Conservation (phyloP, 2,797 vertebrate species). For the Pelochelys cantorii region DNA sequence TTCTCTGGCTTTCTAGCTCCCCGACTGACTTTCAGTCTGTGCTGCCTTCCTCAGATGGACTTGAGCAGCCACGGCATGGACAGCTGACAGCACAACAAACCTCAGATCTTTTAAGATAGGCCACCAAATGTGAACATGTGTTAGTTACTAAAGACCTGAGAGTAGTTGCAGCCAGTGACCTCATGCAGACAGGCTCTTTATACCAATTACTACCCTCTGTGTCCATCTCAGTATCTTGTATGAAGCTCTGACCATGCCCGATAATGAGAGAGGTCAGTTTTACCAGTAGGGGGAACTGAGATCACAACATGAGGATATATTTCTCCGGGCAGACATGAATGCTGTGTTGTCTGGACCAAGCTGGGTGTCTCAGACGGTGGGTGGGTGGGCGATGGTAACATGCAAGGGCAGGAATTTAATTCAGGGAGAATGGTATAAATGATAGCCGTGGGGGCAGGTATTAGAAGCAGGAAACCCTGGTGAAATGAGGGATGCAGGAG, state of each 20-base stretch:
- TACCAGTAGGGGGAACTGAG: conserved; percentile 60
- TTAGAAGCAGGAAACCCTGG: not conserved
- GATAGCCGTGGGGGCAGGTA: not conserved
- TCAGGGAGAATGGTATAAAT: not conserved
- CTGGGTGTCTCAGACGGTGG: not conserved
- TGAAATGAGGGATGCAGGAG: not conserved
- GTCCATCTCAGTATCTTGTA: not conserved
- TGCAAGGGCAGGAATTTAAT: not conserved
- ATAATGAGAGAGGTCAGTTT: not conserved
- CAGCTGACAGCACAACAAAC: not conserved
- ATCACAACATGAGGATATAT: not conserved
- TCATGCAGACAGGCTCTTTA: not conserved
- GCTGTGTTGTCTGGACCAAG: not conserved
- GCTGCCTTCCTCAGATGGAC: not conserved
- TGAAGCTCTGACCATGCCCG: not conserved
- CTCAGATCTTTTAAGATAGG: not conserved
- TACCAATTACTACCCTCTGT: not conserved
- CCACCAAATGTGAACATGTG: not conserved
- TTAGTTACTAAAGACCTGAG: not conserved
- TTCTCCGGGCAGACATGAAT: not conserved
- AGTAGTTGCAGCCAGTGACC: not conserved
- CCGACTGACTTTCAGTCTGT: not conserved
- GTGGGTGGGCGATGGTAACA: fast-evolving
- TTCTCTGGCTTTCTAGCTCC: not conserved
- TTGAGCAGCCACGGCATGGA: not conserved